These are phyloP conservation scores for Eutrigla gurnardus DNA, from an alignment of 2,797 vertebrate genomes.

Conservation along the genomic window DNA sequence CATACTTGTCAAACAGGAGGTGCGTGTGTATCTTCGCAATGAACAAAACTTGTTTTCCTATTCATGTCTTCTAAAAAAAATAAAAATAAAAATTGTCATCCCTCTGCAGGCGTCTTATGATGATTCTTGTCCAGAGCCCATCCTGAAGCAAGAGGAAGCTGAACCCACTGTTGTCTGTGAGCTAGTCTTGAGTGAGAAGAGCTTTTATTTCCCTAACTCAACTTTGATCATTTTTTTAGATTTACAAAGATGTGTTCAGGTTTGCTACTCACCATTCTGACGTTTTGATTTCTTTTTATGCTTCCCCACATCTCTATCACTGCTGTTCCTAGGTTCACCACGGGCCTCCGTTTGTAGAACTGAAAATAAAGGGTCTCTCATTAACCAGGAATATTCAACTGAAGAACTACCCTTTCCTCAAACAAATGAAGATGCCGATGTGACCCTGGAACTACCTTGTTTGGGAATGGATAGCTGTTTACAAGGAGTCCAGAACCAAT, in stretches of 20 bases:
- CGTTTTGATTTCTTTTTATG: neutral
- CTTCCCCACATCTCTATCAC: neutral
- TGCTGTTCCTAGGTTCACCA: slow-evolving; percentile 24
- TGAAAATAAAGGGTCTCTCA: slow-evolving; percentile 9
- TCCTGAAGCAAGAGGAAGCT: slow-evolving; percentile 67
- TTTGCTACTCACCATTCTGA: neutral
- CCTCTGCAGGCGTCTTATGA: slow-evolving; percentile 32
- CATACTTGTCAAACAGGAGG: slow-evolving; percentile 73
- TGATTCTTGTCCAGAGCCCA: slow-evolving; percentile 46
- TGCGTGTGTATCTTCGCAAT: slow-evolving; percentile 21
- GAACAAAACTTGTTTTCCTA: neutral
- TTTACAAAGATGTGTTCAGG: neutral
- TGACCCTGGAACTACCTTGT: neutral
- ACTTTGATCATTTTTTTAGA: neutral
- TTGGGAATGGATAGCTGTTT: neutral
- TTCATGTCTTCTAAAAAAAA: neutral
- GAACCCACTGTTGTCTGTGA: slow-evolving; percentile 34
- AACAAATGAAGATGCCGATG: slow-evolving; percentile 16
- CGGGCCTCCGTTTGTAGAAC: neutral
- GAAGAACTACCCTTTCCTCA: neutral
- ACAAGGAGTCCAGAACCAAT: slow-evolving; percentile 15
- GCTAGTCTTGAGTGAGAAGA: slow-evolving; percentile 41
- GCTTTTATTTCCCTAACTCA: neutral
- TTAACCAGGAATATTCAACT: slow-evolving; percentile 24
- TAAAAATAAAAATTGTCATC: neutral